Percentiles rank a stretch among this genome's conserved stretches.
These are phyloP conservation scores for Stichodactyla helianthus DNA, from an alignment of 64 coral and sea anemone species.

Conservation along the genomic window DNA sequence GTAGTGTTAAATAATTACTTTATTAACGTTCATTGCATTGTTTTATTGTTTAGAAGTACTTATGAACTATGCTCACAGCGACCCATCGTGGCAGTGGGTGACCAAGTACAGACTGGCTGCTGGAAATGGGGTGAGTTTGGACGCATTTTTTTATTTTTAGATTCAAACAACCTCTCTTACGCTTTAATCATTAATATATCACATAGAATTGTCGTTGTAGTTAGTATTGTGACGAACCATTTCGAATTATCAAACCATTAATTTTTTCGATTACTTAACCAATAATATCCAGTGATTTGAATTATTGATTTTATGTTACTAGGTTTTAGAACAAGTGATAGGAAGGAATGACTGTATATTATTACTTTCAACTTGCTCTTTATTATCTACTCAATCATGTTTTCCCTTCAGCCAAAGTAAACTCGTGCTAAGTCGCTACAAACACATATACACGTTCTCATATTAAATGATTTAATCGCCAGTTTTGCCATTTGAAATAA, in stretches of 20 bases:
- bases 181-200: too few species aligned
- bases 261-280: too few species aligned
- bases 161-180: too few species aligned
- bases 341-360: neutral
- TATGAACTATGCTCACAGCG: neutral
- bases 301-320: too few species aligned
- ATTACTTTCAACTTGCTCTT: neutral
- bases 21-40: neutral
- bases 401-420: neutral
- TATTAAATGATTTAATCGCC: too few species aligned
- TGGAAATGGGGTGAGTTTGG: slow-evolving; percentile 23
- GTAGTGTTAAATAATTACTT: neutral
- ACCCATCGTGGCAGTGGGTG: slow-evolving; percentile 32
- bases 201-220: too few species aligned
- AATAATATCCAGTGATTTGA: too few species aligned
- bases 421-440: neutral
- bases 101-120: slow-evolving; percentile 22
- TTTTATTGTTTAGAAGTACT: slow-evolving; percentile 1
- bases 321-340: neutral
- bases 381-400: neutral
- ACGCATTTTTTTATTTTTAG: too few species aligned
- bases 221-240: too few species aligned
- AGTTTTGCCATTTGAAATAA: too few species aligned
- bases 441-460: too few species aligned
- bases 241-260: too few species aligned